These are phyloP conservation scores for Mormyrus proboscirostris DNA, from an alignment of 2,797 vertebrate species.

Conservation along the genomic window DNA sequence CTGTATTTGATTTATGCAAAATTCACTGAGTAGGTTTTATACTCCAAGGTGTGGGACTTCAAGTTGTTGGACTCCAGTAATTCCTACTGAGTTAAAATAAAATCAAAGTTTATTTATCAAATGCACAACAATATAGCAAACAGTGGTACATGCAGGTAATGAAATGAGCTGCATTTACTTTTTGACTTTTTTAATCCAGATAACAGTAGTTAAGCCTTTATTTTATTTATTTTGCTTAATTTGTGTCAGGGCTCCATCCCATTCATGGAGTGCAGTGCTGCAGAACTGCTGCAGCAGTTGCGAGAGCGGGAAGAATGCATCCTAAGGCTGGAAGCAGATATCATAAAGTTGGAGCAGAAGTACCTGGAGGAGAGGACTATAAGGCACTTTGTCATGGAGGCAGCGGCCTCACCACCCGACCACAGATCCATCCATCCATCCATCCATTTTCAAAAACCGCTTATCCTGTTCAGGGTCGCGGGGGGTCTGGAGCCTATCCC, in stretches of 20 bases:
- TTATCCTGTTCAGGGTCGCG: no score
- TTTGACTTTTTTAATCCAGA: no score
- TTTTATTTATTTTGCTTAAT: neutral
- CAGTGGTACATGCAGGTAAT: no score
- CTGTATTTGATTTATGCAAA: neutral
- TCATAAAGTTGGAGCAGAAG: constrained; percentile 97
- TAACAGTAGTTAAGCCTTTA: neutral
- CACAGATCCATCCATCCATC: no score
- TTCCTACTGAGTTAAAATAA: neutral
- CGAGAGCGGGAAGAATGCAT: constrained; percentile 85
- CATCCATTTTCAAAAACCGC: no score
- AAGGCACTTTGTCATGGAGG: constrained; percentile 95
- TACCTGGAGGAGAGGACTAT: constrained; percentile 95
- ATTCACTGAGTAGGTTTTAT: neutral
- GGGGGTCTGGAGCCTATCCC: no score
- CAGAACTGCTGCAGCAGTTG: constrained; percentile 72
- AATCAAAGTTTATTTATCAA: no score
- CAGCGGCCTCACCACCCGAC: constrained; percentile 74
- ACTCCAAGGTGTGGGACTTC: neutral
- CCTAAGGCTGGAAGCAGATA: constrained; percentile 87
- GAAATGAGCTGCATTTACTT: no score
- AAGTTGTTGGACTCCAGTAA: neutral
- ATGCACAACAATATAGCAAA: no score
- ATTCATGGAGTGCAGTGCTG: constrained; percentile 54
- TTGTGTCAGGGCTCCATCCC: constrained; percentile 43